These are phyloP conservation scores for Gerris buenoi DNA, from an alignment of 1,140 invertebrate species.

Conservation along the genomic window DNA sequence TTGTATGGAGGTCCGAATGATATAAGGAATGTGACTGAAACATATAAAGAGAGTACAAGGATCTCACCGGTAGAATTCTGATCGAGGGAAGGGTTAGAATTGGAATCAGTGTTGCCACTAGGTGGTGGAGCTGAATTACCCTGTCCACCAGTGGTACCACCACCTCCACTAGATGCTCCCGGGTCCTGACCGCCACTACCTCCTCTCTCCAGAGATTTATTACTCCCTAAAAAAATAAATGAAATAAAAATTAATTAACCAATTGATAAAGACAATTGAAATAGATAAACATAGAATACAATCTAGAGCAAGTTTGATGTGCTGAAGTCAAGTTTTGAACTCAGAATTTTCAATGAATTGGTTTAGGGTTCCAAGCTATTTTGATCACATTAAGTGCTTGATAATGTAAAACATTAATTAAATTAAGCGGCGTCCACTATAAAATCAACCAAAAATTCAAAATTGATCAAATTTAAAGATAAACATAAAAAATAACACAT, in stretches of 20 bases:
- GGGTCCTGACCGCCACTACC: background rate
- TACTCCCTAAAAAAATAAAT: background rate
- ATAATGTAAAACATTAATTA: no score
- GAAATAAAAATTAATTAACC: background rate
- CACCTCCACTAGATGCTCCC: conserved; percentile 22
- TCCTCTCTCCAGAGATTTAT: background rate
- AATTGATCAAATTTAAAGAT: no score
- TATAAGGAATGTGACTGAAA: no score
- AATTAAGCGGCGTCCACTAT: no score
- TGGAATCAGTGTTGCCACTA: background rate
- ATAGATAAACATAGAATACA: background rate
- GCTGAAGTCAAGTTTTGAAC: background rate
- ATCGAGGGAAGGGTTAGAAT: background rate
- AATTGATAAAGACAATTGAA: background rate
- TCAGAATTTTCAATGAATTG: no score
- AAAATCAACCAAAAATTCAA: no score
- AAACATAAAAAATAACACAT: no score
- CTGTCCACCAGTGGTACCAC: conserved; percentile 15
- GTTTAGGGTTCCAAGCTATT: no score
- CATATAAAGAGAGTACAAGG: no score
- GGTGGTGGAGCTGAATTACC: conserved; percentile 17
- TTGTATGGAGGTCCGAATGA: no score
- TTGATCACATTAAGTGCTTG: no score
- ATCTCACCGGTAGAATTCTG: background rate
- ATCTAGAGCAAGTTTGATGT: background rate